Evolutionary conservation across 2,113 vertebrate genomes (phyloP).

Genomic region (Syngnathoides biaculeatus): DNA sequence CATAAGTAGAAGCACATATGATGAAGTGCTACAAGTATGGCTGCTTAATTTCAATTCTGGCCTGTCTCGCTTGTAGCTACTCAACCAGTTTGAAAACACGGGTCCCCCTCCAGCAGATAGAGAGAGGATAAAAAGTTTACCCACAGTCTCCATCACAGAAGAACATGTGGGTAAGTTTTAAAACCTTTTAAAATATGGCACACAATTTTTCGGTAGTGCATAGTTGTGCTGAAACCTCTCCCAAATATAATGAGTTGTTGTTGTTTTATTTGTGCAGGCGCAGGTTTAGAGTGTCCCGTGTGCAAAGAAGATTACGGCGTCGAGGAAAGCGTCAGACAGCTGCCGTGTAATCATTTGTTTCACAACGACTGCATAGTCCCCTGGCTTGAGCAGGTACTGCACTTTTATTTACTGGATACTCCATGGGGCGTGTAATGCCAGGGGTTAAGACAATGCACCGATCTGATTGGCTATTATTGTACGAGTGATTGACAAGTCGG

Average conservation of each 20-base stretch:
- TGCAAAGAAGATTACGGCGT: constrained; percentile 95
- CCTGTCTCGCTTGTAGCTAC: constrained; percentile 73
- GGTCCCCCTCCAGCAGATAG: constrained; percentile 94
- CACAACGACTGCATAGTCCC: constrained; percentile 95
- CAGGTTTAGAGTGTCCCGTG: constrained; percentile 91
- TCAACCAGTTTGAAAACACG: constrained; percentile 98
- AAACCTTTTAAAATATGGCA: background rate
- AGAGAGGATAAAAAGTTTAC: constrained; percentile 92
- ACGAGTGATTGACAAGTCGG: too few relatives aligned
- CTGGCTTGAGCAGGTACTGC: constrained; percentile 94
- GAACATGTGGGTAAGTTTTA: constrained; percentile 87
- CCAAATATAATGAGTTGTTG: background rate
- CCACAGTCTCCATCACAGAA: constrained; percentile 85
- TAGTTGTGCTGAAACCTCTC: background rate
- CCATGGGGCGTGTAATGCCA: background rate
- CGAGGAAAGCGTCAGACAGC: constrained; percentile 85
- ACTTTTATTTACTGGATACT: background rate
- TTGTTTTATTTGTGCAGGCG: constrained; percentile 72
- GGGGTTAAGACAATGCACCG: too few relatives aligned
- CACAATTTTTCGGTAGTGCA: too few relatives aligned
- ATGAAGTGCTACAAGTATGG: background rate
- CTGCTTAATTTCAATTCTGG: background rate
- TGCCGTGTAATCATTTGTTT: constrained; percentile 97
- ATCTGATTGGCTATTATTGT: too few relatives aligned
- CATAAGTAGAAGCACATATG: background rate